Evolutionary conservation across 2,888 invertebrate genomes (phyloP), one percentile per base, ranked within the genome.

Genomic region (Clostera curtula): DNA sequence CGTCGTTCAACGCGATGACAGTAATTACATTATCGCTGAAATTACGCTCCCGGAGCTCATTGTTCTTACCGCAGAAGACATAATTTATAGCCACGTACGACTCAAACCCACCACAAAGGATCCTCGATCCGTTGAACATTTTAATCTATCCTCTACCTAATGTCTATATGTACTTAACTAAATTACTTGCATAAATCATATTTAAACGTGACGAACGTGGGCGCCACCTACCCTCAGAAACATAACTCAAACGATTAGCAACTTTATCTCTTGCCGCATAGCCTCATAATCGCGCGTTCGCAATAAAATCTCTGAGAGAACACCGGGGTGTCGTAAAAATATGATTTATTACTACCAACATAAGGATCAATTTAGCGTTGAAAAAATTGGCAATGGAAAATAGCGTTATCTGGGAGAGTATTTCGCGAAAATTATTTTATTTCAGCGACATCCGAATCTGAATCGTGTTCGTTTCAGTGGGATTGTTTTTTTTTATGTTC

Each of bases 111-210:
- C 48, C 40, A 54, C 64, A 61, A 66, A 63, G 56, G 61, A 55
- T 54, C 55, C 56, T 45, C 52, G 45, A 43, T 49, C 46, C 57
- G 34, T 31, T 40, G 66, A 74, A 77, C 75, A 67, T 76, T 76
- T 76, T 77, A 79, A 80, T 80, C 69, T 76, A 71, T 71, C 69
- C 63, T 56, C 51, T 56, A 47, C 50, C 56, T 80, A 73, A 79
- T 75, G 70, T 72, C 72, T 76, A 66, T 71, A 74, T 75, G 74
- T 79, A 79, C 77, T 80, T 77, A 75, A 77, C 69, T 71, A 80
- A 82, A 80, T 82, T 80, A 80, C 82, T 76, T 70, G 75, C 76
- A 82, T 82, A 82, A 80, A 80, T 82, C 82, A 82, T 82, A 80
- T 80, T 76, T 75, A 72, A 79, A 79, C 75, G 79, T 77, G 76